Evolutionary conservation across 1,140 invertebrate species (phyloP).

Genomic region (Drosophila sechellia): DNA sequence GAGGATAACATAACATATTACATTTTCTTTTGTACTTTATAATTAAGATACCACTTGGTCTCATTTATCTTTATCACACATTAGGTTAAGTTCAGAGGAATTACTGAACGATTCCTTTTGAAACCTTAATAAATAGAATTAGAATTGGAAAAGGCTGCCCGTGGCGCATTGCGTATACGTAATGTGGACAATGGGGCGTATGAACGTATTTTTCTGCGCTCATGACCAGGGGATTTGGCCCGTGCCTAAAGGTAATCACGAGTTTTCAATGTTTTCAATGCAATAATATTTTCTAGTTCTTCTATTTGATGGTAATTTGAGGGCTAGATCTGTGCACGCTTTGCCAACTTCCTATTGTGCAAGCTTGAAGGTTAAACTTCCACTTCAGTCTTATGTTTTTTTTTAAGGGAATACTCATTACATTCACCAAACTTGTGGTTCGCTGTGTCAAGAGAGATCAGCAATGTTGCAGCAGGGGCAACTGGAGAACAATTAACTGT

Average conservation of each 20-base stretch:
- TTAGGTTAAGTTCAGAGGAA: too few relatives aligned
- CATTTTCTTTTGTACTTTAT: too few relatives aligned
- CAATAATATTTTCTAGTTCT: neutral
- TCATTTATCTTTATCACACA: too few relatives aligned
- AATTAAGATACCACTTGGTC: too few relatives aligned
- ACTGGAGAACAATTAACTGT: slow-evolving; percentile 39
- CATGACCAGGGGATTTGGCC: slow-evolving; percentile 8
- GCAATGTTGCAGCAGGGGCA: slow-evolving; percentile 6
- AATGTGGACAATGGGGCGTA: slow-evolving; percentile 60
- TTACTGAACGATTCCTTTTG: too few relatives aligned
- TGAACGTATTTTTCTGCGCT: slow-evolving; percentile 39
- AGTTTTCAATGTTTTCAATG: neutral
- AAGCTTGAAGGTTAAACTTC: too few relatives aligned
- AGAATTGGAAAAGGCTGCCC: too few relatives aligned
- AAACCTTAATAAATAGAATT: too few relatives aligned
- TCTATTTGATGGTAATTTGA: neutral
- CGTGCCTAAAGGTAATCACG: slow-evolving; percentile 23
- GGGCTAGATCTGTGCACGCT: too few relatives aligned
- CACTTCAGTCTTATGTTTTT: too few relatives aligned
- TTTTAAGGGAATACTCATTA: too few relatives aligned
- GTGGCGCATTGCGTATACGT: slow-evolving; percentile 55
- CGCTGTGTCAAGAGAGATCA: neutral
- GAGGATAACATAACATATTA: too few relatives aligned
- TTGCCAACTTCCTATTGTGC: neutral
- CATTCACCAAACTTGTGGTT: neutral